Evolutionary conservation across 1,140 invertebrate species (phyloP).

Genomic region (Aphis craccivora): DNA sequence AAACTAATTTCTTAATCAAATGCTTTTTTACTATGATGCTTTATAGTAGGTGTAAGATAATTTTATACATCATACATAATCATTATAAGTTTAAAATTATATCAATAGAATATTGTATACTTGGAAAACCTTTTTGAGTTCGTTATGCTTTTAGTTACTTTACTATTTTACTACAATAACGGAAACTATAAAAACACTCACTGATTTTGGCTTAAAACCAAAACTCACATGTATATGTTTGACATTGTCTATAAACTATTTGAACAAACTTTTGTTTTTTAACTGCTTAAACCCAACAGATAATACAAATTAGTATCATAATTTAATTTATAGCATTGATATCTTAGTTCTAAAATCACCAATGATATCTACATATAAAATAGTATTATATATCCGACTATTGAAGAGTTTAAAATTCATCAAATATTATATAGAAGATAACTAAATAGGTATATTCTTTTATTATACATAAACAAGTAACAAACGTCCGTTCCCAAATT

Average conservation of each 20-base stretch:
- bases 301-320: neutral
- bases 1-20: neutral
- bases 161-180: neutral
- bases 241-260: neutral
- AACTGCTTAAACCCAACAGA: neutral
- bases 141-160: neutral
- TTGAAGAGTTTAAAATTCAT: neutral
- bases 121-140: neutral
- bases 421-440: neutral
- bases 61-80: neutral
- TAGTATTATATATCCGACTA: neutral
- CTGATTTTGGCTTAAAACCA: neutral
- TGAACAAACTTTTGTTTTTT: neutral
- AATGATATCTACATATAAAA: neutral
- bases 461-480: no score
- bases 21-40: neutral
- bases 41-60: neutral
- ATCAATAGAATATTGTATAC: neutral
- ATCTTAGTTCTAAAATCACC: neutral
- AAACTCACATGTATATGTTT: neutral
- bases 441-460: neutral
- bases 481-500: no score
- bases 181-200: neutral
- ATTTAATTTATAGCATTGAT: neutral
- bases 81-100: neutral